Conservation (phyloP, 1,140 invertebrate genomes). For the Xylocopa sonorina region DNA sequence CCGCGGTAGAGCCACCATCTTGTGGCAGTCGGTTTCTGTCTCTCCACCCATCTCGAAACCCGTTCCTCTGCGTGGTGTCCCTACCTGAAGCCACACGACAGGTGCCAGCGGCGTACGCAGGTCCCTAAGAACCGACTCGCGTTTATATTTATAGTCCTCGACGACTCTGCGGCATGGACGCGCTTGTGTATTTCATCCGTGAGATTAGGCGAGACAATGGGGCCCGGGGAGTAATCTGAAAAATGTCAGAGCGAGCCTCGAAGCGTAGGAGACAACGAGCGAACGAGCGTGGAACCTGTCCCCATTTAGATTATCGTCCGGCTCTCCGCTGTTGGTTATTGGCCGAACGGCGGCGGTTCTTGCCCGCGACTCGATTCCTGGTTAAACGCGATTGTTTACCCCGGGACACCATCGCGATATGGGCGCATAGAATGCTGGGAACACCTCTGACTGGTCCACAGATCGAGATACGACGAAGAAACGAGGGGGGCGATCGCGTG, state of each 20-base stretch:
- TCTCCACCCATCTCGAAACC: conserved; percentile 43
- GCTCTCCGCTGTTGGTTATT: conserved; percentile 13
- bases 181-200: conserved; percentile 23
- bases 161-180: background rate
- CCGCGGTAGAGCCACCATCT: conserved; percentile 43
- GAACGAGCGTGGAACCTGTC: conserved; percentile 26
- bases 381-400: conserved; percentile 34
- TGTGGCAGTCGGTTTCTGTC: conserved; percentile 66
- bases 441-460: background rate
- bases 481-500: background rate
- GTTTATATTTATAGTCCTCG: conserved; percentile 73
- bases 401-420: background rate
- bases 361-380: conserved; percentile 25
- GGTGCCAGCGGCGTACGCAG: conserved; percentile 77
- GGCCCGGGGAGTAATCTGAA: background rate
- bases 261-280: too few relatives aligned
- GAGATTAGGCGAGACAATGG: conserved; percentile 27
- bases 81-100: conserved; percentile 77
- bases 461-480: background rate
- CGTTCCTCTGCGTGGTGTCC: conserved; percentile 39
- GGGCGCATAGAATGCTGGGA: background rate
- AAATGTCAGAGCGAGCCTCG: background rate
- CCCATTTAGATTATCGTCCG: conserved; percentile 19
- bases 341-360: conserved; percentile 1
- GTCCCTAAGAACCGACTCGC: conserved; percentile 72